Evolutionary conservation across 2,888 invertebrate genomes (phyloP), one percentile per base, ranked within the genome.

Genomic region (Lasioglossum pauxillum): DNA sequence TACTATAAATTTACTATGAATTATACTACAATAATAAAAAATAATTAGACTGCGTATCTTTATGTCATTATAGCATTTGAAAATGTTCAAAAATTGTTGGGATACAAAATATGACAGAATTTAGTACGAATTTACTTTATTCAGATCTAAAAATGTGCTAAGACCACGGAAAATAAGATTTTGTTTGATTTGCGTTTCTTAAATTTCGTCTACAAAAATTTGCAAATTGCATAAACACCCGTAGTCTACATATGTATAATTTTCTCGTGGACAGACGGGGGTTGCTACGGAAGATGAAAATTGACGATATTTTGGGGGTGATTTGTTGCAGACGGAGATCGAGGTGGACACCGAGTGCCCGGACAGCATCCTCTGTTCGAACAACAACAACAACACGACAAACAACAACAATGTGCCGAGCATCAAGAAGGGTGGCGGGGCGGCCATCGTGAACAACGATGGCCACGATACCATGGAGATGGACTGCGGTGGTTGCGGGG

Each of bases 401-500:
- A 82, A 81, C 23, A 89, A 80, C 79, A 89, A 89, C 53, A 91
- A 88, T 60, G 84, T 87, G 46, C 67, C 80, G 16, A 77, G 69
- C 2, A 74, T 75, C 41, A 88, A 88, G 31, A 91, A 88, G 60
- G 64, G 78, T n/a, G 53, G 67, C n/a, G 67, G 67, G 16, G 41
- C n/a, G 31, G 79, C 23, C 60, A 72, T 86, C n/a, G 78, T 78
- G 60, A 87, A 74, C 67, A 92, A 89, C 78, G 91, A 92, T 49
- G 89, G 82, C 72, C 91, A 92, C 67, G 92, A 93, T 82, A 88
- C 88, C 10, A 90, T 91, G 89, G 93, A 93, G 78, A 94, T 95
- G 95, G 94, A 94, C 76, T 95, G 95, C 84, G 95, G 95, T 41
- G 95, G 95, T 69, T 95, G 95, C 85, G 95, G 95, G 44, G 93